Evolutionary conservation across 2,113 vertebrate genomes (phyloP).

Genomic region (Camelus bactrianus): DNA sequence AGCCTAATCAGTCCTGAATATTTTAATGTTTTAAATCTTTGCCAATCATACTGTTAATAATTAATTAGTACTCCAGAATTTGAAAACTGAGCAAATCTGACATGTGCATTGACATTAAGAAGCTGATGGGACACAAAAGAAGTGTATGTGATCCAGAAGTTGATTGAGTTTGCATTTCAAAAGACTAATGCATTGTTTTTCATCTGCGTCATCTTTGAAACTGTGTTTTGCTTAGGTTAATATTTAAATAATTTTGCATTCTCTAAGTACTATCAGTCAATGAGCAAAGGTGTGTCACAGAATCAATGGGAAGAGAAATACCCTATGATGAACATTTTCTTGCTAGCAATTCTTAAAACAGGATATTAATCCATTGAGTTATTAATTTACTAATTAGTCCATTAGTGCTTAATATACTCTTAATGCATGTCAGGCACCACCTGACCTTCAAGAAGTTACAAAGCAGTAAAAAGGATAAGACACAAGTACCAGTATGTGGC

Average conservation of each 20-base stretch:
- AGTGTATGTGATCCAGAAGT: neutral
- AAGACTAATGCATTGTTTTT: neutral
- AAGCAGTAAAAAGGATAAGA: neutral
- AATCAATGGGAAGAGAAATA: neutral
- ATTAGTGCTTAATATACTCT: neutral
- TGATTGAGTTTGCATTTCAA: neutral
- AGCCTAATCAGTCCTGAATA: neutral
- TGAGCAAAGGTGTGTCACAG: neutral
- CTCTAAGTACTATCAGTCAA: neutral
- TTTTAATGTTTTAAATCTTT: neutral
- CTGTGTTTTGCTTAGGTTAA: neutral
- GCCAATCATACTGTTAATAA: neutral
- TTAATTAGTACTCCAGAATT: neutral
- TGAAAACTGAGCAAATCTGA: constrained; percentile 11
- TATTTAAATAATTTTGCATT: neutral
- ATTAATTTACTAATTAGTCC: neutral
- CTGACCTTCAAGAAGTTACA: neutral
- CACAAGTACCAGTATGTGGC: neutral
- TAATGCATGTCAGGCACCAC: neutral
- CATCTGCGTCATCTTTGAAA: neutral
- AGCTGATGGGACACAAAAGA: neutral
- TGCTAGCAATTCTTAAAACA: neutral
- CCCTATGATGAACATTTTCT: neutral
- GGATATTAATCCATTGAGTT: neutral
- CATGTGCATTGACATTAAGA: neutral